Evolutionary conservation across 2,888 invertebrate species (phyloP).

Genomic region (Hemistola chrysoprasaria): DNA sequence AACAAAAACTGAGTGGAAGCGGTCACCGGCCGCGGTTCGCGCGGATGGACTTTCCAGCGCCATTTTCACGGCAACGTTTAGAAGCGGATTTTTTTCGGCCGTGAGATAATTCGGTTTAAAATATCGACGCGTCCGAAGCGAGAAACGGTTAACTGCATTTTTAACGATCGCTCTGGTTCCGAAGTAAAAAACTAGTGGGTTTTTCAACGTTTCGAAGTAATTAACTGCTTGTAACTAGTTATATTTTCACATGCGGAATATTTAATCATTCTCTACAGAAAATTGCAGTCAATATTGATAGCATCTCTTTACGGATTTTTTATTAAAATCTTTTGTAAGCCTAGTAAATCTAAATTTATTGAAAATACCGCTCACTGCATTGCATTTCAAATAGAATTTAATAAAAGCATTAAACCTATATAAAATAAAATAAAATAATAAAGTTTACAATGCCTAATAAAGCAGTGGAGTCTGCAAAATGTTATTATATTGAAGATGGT

Average conservation of each 20-base stretch:
- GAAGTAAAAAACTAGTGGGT: neutral
- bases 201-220: neutral
- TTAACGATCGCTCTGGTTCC: conserved; percentile 23
- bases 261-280: too few species aligned
- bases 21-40: conserved; percentile 24
- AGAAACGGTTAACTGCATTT: conserved; percentile 29
- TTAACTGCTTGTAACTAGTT: too few species aligned
- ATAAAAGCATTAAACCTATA: too few species aligned
- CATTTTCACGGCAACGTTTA: conserved; percentile 39
- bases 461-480: conserved; percentile 43
- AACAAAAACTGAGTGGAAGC: conserved; percentile 49
- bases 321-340: too few species aligned
- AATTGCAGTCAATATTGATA: too few species aligned
- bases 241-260: too few species aligned
- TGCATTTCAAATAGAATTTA: too few species aligned
- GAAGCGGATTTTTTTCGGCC: conserved; percentile 32
- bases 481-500: conserved; percentile 56
- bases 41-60: conserved; percentile 43
- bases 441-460: conserved; percentile 53
- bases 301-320: too few species aligned
- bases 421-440: conserved; percentile 1
- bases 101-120: conserved; percentile 41
- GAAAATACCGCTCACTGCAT: too few species aligned
- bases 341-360: too few species aligned
- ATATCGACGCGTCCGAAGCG: conserved; percentile 31